phyloP scores from a whole-genome alignment of 2,113 vertebrate species.

The Leiothrix lutea region DNA sequence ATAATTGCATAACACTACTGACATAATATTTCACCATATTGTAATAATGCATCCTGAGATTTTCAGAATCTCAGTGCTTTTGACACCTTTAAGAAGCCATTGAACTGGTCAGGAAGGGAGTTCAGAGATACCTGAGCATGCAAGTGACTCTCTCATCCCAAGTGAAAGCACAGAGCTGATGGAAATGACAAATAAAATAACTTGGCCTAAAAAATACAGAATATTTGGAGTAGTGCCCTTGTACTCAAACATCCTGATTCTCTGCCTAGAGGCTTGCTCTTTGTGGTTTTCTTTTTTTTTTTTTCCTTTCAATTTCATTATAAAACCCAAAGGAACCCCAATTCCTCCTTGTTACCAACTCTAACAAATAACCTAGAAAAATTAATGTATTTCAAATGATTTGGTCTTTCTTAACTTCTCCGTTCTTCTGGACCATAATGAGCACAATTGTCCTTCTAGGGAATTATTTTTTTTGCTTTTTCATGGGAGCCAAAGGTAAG shows the following conservation, averaged over 20 bases:
- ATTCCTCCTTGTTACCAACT: background rate
- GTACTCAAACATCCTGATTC: background rate
- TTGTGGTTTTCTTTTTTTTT: fast-evolving
- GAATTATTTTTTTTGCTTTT: background rate
- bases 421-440: background rate
- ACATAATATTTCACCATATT: background rate
- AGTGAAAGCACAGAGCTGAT: background rate
- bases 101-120: background rate
- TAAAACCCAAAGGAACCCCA: background rate
- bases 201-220: background rate
- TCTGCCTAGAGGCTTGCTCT: background rate
- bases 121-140: background rate
- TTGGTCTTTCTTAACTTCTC: background rate
- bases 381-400: background rate
- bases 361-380: background rate
- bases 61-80: background rate
- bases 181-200: background rate
- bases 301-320: background rate
- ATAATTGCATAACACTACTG: background rate
- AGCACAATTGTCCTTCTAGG: background rate
- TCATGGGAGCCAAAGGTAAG: background rate
- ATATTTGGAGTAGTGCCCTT: background rate
- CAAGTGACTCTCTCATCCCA: background rate
- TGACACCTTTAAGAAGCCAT: background rate
- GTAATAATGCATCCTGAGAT: background rate